phyloP scores from a whole-genome alignment of 2,888 invertebrate species.

The Aleiodes testaceus region DNA sequence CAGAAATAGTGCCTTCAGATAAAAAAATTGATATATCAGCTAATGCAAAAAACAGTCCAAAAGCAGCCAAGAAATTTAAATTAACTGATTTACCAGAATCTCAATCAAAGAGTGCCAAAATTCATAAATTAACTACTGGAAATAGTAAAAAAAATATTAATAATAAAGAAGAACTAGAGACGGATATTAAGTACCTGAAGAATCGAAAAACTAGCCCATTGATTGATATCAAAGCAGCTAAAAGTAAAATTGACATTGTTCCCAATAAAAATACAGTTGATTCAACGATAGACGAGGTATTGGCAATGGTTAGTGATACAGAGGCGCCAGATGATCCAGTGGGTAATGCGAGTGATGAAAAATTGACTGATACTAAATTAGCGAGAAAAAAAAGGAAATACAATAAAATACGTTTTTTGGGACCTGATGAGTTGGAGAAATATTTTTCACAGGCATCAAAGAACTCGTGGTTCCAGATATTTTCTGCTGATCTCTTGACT shows the following conservation, averaged over 20 bases:
- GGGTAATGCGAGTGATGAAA: slow-evolving; percentile 48
- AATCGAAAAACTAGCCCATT: slow-evolving; percentile 40
- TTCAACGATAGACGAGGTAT: slow-evolving; percentile 69
- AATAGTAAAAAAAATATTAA: slow-evolving; percentile 55
- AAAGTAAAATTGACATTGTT: slow-evolving; percentile 12
- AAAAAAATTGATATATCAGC: slow-evolving; percentile 37
- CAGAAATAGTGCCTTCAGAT: slow-evolving; percentile 48
- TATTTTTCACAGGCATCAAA: no score
- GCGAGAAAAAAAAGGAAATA: slow-evolving; percentile 62
- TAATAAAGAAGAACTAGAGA: slow-evolving; percentile 53
- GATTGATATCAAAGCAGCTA: slow-evolving; percentile 23
- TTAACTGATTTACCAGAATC: slow-evolving; percentile 50
- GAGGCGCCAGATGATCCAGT: slow-evolving; percentile 59
- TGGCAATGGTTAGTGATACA: slow-evolving; percentile 66
- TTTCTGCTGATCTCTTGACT: slow-evolving; percentile 55
- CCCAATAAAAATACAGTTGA: slow-evolving; percentile 63
- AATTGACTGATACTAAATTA: slow-evolving; percentile 56
- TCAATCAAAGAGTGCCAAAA: slow-evolving; percentile 56
- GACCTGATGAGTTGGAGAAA: slow-evolving; percentile 60
- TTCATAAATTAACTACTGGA: slow-evolving; percentile 48
- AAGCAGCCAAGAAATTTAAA: slow-evolving; percentile 58
- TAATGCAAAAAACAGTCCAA: slow-evolving; percentile 60
- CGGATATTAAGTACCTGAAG: slow-evolving; percentile 37
- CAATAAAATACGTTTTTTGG: slow-evolving; percentile 49
- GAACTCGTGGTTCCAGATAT: slow-evolving; percentile 50